phyloP scores from a whole-genome alignment of 1,140 invertebrate species.

The Archivesica marissinica region DNA sequence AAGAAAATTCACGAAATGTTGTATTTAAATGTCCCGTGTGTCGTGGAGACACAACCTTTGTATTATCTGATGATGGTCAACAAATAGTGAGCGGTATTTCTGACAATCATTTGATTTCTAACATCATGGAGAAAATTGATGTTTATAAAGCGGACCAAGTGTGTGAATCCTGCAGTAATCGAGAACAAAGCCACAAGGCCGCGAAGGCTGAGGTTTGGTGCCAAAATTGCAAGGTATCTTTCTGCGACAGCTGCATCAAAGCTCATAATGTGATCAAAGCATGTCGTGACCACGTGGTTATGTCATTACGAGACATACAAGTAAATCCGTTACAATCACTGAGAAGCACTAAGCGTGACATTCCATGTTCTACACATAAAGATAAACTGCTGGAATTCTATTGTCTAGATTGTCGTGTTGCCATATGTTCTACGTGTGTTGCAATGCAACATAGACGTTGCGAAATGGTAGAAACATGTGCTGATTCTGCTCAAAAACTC shows the following conservation, averaged over 20 bases:
- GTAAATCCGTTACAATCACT: constrained; percentile 68
- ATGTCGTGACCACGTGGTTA: constrained; percentile 69
- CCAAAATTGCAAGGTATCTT: constrained; percentile 70
- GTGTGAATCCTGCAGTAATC: constrained; percentile 66
- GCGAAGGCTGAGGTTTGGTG: constrained; percentile 70
- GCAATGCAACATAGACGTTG: constrained; percentile 70
- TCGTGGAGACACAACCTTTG: constrained; percentile 61
- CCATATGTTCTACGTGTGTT: constrained; percentile 69
- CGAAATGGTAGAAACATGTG: constrained; percentile 72
- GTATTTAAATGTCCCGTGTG: constrained; percentile 79
- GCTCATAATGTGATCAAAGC: constrained; percentile 72
- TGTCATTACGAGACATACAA: constrained; percentile 67
- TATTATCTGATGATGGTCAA: constrained; percentile 49
- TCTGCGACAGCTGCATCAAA: constrained; percentile 71
- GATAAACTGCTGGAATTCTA: constrained; percentile 71
- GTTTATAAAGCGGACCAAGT: constrained; percentile 65
- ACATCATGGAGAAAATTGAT: constrained; percentile 72
- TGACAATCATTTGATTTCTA: constrained; percentile 73
- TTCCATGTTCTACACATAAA: constrained; percentile 67
- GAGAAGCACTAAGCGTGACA: constrained; percentile 66
- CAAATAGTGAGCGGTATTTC: constrained; percentile 71
- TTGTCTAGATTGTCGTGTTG: constrained; percentile 70
- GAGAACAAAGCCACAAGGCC: constrained; percentile 48
- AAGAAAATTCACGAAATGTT: constrained; percentile 1
- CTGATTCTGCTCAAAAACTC: constrained; percentile 67